Conservation (phyloP, 2,113 vertebrate genomes). For the Catharus fuscescens region DNA sequence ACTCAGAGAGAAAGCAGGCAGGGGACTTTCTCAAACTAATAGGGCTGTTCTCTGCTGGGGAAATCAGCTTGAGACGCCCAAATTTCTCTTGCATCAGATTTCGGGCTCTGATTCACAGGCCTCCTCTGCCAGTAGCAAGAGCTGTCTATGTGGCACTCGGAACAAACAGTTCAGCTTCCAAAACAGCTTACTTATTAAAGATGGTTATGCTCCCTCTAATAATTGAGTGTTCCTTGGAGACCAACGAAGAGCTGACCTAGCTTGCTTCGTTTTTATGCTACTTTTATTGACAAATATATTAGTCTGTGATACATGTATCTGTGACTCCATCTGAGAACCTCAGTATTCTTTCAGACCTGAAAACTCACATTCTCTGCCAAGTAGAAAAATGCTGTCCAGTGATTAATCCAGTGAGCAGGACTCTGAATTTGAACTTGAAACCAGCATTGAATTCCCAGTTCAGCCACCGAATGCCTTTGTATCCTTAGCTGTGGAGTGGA, state of each 20-base stretch:
- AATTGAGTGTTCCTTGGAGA: neutral
- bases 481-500: neutral
- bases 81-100: constrained; percentile 44
- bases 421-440: constrained; percentile 26
- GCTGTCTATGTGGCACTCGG: neutral
- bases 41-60: constrained; percentile 46
- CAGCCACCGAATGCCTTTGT: neutral
- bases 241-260: neutral
- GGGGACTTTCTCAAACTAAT: constrained; percentile 66
- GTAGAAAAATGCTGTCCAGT: neutral
- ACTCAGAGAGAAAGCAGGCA: constrained; percentile 74
- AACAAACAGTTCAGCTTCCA: constrained; percentile 8
- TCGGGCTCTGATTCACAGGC: constrained; percentile 11
- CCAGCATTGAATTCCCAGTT: neutral
- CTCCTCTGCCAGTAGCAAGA: constrained; percentile 8
- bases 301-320: neutral
- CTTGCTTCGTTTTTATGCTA: neutral
- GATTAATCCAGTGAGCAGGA: neutral
- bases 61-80: constrained; percentile 24
- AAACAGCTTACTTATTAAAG: neutral
- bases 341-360: neutral
- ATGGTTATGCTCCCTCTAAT: neutral
- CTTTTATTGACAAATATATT: neutral
- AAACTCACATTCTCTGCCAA: neutral
- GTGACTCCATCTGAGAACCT: neutral